phyloP scores from a whole-genome alignment of 2,888 invertebrate genomes.

The Sussaba pulchella region DNA sequence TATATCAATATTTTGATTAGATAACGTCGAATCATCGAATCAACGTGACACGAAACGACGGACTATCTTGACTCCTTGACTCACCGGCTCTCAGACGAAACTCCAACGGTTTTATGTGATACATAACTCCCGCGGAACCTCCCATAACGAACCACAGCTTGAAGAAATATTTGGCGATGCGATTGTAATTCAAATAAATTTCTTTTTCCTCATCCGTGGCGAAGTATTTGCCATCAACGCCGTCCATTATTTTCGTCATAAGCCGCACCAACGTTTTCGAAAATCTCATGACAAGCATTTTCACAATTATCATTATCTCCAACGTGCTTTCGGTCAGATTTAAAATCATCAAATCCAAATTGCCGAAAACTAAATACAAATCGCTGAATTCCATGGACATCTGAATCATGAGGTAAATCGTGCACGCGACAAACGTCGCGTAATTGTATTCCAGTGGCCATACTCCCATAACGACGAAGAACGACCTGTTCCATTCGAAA shows the following conservation, averaged over 20 bases:
- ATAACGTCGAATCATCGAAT: too few relatives aligned
- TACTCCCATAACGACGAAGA: conserved; percentile 61
- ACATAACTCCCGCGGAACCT: conserved; percentile 26
- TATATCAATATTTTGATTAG: too few relatives aligned
- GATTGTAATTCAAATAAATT: conserved; percentile 64
- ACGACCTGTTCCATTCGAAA: conserved; percentile 55
- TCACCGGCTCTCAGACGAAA: conserved; percentile 59
- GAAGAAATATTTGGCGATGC: conserved; percentile 53
- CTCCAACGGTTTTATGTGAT: conserved; percentile 56
- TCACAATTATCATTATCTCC: conserved; percentile 58
- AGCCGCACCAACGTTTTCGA: conserved; percentile 42
- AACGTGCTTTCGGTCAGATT: conserved; percentile 57
- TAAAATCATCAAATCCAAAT: conserved; percentile 49
- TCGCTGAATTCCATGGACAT: conserved; percentile 53
- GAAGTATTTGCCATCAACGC: conserved; percentile 35
- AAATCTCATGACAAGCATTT: conserved; percentile 58
- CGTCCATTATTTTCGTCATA: conserved; percentile 21
- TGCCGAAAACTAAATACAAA: conserved; percentile 52
- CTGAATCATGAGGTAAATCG: conserved; percentile 53
- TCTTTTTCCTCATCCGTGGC: conserved; percentile 46
- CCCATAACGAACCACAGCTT: conserved; percentile 46
- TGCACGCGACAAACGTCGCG: conserved; percentile 40
- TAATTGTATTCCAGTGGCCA: conserved; percentile 59
- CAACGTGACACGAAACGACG: not conserved
- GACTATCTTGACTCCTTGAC: too few relatives aligned